Evolutionary conservation across 1,140 invertebrate genomes (phyloP).

Genomic region (Drosophila nannoptera): DNA sequence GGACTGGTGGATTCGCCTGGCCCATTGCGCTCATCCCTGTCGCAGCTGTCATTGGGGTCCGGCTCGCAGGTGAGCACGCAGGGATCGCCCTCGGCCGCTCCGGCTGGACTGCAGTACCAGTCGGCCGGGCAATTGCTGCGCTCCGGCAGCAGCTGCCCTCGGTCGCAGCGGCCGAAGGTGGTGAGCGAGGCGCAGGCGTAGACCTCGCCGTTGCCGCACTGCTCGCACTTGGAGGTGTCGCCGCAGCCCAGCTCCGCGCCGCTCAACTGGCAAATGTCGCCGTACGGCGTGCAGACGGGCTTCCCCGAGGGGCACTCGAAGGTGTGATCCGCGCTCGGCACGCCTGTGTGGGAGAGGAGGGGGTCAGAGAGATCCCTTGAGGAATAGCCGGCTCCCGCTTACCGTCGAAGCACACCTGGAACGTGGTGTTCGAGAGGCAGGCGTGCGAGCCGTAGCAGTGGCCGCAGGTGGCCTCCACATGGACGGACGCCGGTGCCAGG

Average conservation of each 20-base stretch:
- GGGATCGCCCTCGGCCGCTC: constrained; percentile 11
- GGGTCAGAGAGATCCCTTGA: neutral
- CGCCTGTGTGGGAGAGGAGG: constrained; percentile 6
- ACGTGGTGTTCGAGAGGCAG: constrained; percentile 46
- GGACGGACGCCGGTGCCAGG: neutral
- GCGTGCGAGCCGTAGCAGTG: constrained; percentile 40
- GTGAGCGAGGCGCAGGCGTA: constrained; percentile 60
- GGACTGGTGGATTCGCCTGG: neutral
- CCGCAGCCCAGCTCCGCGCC: constrained; percentile 31
- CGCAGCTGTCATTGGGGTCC: constrained; percentile 31
- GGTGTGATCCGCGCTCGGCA: constrained; percentile 4
- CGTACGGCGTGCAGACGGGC: constrained; percentile 48
- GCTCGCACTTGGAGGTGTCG: constrained; percentile 40
- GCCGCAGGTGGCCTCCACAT: constrained; percentile 51
- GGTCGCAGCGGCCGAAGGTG: constrained; percentile 39
- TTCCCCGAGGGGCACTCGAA: constrained; percentile 24
- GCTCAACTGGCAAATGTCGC: constrained; percentile 30
- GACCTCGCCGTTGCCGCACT: constrained; percentile 12
- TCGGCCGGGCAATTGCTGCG: constrained; percentile 13
- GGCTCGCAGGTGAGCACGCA: constrained; percentile 38
- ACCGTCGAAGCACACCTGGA: constrained; percentile 56
- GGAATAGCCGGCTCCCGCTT: neutral
- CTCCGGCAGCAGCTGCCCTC: neutral
- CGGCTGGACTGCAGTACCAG: constrained; percentile 28
- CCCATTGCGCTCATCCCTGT: constrained; percentile 23